These are phyloP conservation scores for Protobothrops flavoviridis DNA, from an alignment of 2,113 vertebrate genomes.

Conservation along the genomic window DNA sequence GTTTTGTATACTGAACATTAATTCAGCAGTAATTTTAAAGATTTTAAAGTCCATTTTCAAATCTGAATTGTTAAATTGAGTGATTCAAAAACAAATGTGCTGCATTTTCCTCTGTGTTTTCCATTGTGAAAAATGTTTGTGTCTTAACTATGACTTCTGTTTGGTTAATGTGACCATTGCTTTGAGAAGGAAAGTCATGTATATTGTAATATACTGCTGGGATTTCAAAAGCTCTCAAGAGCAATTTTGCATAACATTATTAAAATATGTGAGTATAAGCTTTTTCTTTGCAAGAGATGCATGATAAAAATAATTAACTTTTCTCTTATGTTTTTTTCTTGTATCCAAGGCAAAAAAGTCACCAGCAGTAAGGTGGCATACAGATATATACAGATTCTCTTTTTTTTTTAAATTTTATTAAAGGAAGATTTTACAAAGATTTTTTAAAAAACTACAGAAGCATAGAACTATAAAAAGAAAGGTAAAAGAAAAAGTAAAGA, in stretches of 20 bases:
- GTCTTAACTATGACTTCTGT: slow-evolving; percentile 32
- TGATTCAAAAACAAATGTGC: slow-evolving; percentile 45
- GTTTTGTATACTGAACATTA: slow-evolving; percentile 59
- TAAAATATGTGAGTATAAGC: background rate
- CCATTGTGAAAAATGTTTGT: slow-evolving; percentile 53
- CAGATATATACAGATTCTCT: background rate
- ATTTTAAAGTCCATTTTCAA: slow-evolving; percentile 26
- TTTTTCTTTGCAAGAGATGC: background rate
- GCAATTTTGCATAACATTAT: slow-evolving; percentile 7
- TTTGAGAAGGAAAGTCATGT: background rate
- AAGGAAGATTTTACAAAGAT: background rate
- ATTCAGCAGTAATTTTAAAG: slow-evolving; percentile 47
- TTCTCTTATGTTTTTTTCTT: background rate
- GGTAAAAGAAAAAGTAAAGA: background rate
- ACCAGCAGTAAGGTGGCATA: background rate
- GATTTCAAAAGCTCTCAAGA: background rate
- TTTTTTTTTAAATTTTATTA: background rate
- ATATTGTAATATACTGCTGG: background rate
- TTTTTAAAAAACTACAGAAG: background rate
- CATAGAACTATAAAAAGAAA: background rate
- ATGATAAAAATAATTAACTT: slow-evolving; percentile 9
- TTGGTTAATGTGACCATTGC: slow-evolving; percentile 26
- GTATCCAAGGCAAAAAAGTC: background rate
- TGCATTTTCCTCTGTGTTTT: slow-evolving; percentile 56
- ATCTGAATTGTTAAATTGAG: slow-evolving; percentile 52